phyloP scores from a whole-genome alignment of 2,888 invertebrate genomes.

The Limnephilus lunatus region DNA sequence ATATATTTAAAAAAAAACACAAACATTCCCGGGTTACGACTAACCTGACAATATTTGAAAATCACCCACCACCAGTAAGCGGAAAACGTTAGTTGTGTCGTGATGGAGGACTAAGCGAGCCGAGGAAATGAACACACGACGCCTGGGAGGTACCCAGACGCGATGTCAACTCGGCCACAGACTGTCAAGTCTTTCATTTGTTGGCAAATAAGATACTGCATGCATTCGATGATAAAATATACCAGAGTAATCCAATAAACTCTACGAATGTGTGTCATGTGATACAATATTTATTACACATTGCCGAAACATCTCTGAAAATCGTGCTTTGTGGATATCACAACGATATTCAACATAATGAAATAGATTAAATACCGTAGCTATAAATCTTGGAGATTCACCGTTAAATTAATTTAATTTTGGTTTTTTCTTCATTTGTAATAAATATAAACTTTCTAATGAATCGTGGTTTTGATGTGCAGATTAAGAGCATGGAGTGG shows the following conservation, averaged over 20 bases:
- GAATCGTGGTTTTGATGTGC: background rate
- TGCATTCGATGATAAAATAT: background rate
- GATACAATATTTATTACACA: background rate
- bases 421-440: background rate
- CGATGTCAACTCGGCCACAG: no score
- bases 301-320: background rate
- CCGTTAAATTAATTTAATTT: background rate
- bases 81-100: no score
- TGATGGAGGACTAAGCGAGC: no score
- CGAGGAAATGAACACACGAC: no score
- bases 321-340: background rate
- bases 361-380: background rate
- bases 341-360: background rate
- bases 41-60: no score
- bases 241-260: background rate
- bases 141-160: no score
- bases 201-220: no score
- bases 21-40: no score
- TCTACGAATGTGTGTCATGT: background rate
- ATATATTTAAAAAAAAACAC: no score
- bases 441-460: background rate
- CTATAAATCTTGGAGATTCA: background rate
- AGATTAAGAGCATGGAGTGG: background rate
- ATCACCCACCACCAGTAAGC: no score
- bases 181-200: no score